These are phyloP conservation scores for Stratiomys singularior DNA, from an alignment of 2,888 invertebrate genomes.

Conservation along the genomic window DNA sequence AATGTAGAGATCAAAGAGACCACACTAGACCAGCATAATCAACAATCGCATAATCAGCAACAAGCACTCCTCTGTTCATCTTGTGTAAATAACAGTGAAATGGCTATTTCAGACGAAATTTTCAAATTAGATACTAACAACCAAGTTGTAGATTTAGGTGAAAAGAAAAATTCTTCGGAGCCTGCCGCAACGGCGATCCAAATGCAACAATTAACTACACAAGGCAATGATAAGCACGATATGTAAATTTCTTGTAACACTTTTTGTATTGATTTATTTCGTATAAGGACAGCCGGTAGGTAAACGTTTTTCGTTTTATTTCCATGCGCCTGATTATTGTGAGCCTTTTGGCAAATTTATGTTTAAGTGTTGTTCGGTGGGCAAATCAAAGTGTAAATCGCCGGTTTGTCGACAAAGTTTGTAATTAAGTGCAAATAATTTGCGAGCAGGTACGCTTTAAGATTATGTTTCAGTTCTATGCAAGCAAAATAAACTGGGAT, in stretches of 20 bases:
- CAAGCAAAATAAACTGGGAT: background rate
- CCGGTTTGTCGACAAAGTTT: background rate
- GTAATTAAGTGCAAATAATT: background rate
- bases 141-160: slow-evolving; percentile 15
- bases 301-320: background rate
- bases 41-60: background rate
- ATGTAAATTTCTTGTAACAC: background rate
- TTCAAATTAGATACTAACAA: slow-evolving; percentile 10
- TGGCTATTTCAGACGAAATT: background rate
- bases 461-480: background rate
- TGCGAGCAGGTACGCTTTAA: background rate
- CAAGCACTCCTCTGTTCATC: background rate
- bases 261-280: slow-evolving; percentile 21
- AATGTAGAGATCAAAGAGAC: slow-evolving; percentile 29
- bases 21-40: background rate
- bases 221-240: slow-evolving; percentile 34
- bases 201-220: background rate
- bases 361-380: slow-evolving; percentile 1
- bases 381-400: background rate
- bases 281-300: background rate
- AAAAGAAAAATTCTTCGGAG: slow-evolving; percentile 1
- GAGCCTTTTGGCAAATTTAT: slow-evolving; percentile 13
- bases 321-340: slow-evolving; percentile 9
- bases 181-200: background rate
- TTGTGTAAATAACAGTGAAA: slow-evolving; percentile 2